phyloP scores from a whole-genome alignment of 2,797 vertebrate genomes.

The Sebastes umbrosus region DNA sequence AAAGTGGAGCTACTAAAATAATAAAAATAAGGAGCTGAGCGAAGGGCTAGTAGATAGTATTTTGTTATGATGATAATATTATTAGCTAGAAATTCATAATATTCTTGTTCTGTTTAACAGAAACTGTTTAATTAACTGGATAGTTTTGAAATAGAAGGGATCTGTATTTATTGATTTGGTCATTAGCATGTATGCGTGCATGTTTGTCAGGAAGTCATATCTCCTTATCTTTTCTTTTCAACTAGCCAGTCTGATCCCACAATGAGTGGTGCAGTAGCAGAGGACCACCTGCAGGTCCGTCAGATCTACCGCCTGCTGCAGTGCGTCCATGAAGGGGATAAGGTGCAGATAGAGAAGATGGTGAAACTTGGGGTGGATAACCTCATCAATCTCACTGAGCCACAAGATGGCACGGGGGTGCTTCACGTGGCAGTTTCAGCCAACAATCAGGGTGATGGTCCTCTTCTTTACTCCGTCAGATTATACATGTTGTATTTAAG shows the following conservation, averaged over 20 bases:
- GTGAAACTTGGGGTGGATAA: constrained; percentile 81
- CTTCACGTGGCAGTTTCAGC: constrained; percentile 86
- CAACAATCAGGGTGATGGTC: constrained; percentile 77
- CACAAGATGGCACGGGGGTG: constrained; percentile 82
- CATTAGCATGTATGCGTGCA: neutral
- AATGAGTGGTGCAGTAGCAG: constrained; percentile 72
- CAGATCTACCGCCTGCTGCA: constrained; percentile 94
- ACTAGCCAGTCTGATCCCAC: neutral
- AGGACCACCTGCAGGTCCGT: constrained; percentile 83
- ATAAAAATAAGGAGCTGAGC: no score
- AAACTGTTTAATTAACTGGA: neutral
- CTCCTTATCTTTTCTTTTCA: neutral
- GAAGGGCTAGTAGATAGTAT: no score
- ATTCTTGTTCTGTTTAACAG: neutral
- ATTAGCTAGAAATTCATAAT: neutral
- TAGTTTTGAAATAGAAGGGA: neutral
- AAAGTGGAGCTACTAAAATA: no score
- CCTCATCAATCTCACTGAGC: constrained; percentile 91
- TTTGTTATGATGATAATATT: no score
- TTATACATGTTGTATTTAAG: neutral
- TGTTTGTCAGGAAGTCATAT: neutral
- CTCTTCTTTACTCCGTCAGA: neutral
- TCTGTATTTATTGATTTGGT: neutral
- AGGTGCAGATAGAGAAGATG: constrained; percentile 86
- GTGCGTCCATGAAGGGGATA: constrained; percentile 82